Evolutionary conservation across 2,113 vertebrate species (phyloP), one percentile per base, ranked within the genome.

Genomic region (Rhizomys pruinosus): DNA sequence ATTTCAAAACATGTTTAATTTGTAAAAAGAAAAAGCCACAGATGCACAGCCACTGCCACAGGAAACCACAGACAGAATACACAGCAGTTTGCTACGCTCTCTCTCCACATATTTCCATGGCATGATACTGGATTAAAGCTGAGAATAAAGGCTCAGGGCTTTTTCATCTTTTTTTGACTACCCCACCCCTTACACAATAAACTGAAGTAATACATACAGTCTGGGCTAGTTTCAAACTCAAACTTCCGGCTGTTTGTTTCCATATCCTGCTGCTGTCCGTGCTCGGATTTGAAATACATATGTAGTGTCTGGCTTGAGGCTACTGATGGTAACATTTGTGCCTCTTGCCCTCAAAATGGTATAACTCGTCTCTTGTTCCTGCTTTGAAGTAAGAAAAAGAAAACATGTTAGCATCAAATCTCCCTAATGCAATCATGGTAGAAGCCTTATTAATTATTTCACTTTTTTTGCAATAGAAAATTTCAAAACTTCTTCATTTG

Each of bases 301-400:
- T 27, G 98, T 99, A 17, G 99, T 99, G 90, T 99, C 99, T 39
- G 99, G 98, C 98, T 99, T 99, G 96, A 99, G 98, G 92, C 99
- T 98, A 25, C 97, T 99, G 97, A 99, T 99, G 73, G 99, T 99
- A 93, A 99, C 99, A 1, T 99, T 99, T 76, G 99, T 99, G 93
- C 99, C 99, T 93, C 98, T 99, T 90, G 99, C 99, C 96, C 99
- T 99, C 91, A 99, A 98, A 95, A 99, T 99, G 92, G 99, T 99
- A 95, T 99, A 99, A 98, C 99, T 99, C 93, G 99, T 99, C 98
- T 99, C 99, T 98, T 99, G 99, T 82, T 99, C 99, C 98, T 99
- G 99, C 99, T 99, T 99, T 97, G 97, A 96, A 91, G 93, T 97
- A 98, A 93, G 76, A 97, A 95, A 92, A 88, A 72, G 92, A 91